These are phyloP conservation scores for Drosophila borealis DNA, from an alignment of 2,888 invertebrate genomes.

Conservation along the genomic window DNA sequence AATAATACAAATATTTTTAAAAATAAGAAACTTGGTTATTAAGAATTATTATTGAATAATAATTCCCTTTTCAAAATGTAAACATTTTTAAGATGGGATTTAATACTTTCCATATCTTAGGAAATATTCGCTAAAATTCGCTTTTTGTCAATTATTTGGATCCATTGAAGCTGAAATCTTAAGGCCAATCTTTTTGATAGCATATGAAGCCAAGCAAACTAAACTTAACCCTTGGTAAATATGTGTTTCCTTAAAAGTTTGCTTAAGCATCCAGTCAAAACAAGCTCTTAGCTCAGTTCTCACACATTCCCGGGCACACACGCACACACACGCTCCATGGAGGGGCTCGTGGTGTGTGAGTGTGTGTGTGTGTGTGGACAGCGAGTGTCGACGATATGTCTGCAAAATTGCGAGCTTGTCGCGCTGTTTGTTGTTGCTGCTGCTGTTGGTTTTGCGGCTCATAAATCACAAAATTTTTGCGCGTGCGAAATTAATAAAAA, in stretches of 20 bases:
- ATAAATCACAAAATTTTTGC: slow-evolving; percentile 68
- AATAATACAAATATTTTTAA: too few species aligned
- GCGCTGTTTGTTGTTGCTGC: slow-evolving; percentile 23
- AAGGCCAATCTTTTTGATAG: neutral
- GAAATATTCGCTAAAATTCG: too few species aligned
- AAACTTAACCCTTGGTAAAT: slow-evolving; percentile 9
- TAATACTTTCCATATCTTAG: too few species aligned
- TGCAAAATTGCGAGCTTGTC: slow-evolving; percentile 55
- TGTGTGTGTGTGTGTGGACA: slow-evolving; percentile 30
- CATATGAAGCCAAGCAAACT: slow-evolving; percentile 1
- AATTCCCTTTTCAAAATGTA: too few species aligned
- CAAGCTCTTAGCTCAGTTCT: slow-evolving; percentile 24
- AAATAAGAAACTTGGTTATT: too few species aligned
- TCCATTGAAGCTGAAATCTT: neutral
- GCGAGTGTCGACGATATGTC: slow-evolving; percentile 54
- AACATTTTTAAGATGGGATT: too few species aligned
- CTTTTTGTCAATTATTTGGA: too few species aligned
- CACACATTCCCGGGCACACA: neutral
- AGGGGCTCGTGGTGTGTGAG: neutral
- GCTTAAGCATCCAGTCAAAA: slow-evolving; percentile 17
- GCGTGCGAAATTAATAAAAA: slow-evolving; percentile 65
- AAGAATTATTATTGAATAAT: too few species aligned
- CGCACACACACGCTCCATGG: neutral
- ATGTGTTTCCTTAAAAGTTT: slow-evolving; percentile 20
- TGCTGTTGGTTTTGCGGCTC: slow-evolving; percentile 60